Evolutionary conservation across 2,888 invertebrate genomes (phyloP).

Genomic region (Amphipyra berbera): DNA sequence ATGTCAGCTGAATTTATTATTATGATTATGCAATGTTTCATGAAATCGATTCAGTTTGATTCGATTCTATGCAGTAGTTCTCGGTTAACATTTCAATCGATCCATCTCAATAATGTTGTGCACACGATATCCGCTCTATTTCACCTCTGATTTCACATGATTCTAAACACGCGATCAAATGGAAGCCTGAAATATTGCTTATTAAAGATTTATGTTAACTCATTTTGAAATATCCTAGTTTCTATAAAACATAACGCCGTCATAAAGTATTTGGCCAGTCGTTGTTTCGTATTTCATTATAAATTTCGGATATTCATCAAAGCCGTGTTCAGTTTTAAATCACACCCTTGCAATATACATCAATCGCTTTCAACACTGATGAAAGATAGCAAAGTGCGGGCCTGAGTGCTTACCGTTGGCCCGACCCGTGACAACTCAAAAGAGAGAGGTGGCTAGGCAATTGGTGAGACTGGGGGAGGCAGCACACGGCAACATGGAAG

Average conservation of each 20-base stretch:
- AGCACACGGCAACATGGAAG: conserved; percentile 74
- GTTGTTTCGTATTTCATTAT: conserved; percentile 14
- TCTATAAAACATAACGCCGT: conserved; percentile 1
- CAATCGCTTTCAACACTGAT: conserved; percentile 53
- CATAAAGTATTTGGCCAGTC: conserved; percentile 5
- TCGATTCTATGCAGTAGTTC: conserved; percentile 12
- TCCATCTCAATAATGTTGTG: conserved; percentile 42
- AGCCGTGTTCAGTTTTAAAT: conserved; percentile 22
- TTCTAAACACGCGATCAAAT: conserved; percentile 41
- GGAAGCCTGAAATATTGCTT: conserved; percentile 22
- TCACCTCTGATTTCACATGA: conserved; percentile 36
- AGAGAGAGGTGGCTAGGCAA: conserved; percentile 88
- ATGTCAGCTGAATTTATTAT: conserved; percentile 7
- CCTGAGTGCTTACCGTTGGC: conserved; percentile 70
- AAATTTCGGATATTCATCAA: conserved; percentile 28
- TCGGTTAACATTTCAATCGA: conserved; percentile 32
- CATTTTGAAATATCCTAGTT: conserved; percentile 28
- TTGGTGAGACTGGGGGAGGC: conserved; percentile 81
- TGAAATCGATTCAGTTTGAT: conserved; percentile 3
- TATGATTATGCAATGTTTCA: background rate
- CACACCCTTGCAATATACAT: conserved; percentile 50
- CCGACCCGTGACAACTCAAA: conserved; percentile 77
- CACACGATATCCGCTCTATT: conserved; percentile 37
- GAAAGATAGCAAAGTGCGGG: conserved; percentile 53
- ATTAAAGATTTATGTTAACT: conserved; percentile 12